These are phyloP conservation scores for Pangasius krempfi DNA, from an alignment of 2,797 vertebrate genomes.

Conservation along the genomic window DNA sequence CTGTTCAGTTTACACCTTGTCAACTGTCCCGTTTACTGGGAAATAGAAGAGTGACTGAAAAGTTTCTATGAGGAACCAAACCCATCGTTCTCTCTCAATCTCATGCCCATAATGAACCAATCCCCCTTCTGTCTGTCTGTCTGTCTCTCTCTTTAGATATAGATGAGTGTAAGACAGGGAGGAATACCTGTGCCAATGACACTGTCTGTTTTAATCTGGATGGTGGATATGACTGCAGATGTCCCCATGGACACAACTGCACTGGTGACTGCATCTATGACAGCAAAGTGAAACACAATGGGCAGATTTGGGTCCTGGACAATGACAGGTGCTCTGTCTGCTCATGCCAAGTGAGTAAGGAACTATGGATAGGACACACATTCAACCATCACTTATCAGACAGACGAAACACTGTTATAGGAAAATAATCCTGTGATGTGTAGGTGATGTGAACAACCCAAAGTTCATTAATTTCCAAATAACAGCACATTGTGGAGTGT, in stretches of 20 bases:
- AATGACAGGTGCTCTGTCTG: slow-evolving; percentile 96
- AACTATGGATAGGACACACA: neutral
- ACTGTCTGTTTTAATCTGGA: slow-evolving; percentile 98
- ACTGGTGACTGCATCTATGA: slow-evolving; percentile 94
- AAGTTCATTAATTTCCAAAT: neutral
- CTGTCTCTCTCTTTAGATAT: slow-evolving; percentile 80
- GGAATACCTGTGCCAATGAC: slow-evolving; percentile 95
- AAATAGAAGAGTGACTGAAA: neutral
- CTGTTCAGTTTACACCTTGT: neutral
- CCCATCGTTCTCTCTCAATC: slow-evolving; percentile 20
- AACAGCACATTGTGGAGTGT: neutral
- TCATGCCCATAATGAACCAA: neutral
- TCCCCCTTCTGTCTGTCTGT: neutral
- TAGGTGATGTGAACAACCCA: neutral
- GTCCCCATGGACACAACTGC: slow-evolving; percentile 96
- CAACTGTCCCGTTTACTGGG: neutral
- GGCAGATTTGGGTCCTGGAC: slow-evolving; percentile 97
- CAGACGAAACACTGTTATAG: neutral
- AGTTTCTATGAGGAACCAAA: neutral
- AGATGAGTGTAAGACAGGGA: slow-evolving; percentile 92
- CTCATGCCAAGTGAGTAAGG: slow-evolving; percentile 89
- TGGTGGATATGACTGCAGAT: slow-evolving; percentile 94
- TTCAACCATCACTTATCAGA: neutral
- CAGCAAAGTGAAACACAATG: slow-evolving; percentile 92
- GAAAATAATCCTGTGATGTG: neutral